Evolutionary conservation across 2,797 vertebrate species (phyloP).

Genomic region (Chelon auratus): DNA sequence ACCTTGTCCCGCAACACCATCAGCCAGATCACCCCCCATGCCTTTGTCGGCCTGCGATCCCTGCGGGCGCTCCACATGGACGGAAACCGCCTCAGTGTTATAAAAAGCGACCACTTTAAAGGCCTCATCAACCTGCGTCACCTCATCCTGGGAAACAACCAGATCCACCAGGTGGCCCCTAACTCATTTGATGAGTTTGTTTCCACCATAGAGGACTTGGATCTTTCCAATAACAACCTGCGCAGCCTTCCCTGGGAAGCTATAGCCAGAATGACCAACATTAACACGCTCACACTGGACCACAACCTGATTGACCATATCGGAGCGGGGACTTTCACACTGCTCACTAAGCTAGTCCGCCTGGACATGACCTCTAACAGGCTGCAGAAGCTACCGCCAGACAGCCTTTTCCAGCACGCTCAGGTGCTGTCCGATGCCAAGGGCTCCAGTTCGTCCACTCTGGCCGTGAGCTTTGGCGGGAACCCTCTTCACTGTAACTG

Average conservation of each 20-base stretch:
- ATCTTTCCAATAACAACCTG: constrained; percentile 96
- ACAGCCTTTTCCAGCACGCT: constrained; percentile 91
- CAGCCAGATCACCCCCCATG: constrained; percentile 90
- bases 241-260: constrained; percentile 93
- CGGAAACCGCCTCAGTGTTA: constrained; percentile 91
- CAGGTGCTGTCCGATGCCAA: constrained; percentile 85
- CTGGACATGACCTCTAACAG: constrained; percentile 96
- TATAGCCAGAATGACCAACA: constrained; percentile 92
- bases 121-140: constrained; percentile 92
- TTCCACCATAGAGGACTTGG: constrained; percentile 93
- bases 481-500: constrained; percentile 97
- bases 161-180: constrained; percentile 89
- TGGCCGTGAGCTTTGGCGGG: constrained; percentile 93
- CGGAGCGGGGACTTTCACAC: constrained; percentile 90
- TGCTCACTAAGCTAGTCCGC: constrained; percentile 92
- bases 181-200: constrained; percentile 92
- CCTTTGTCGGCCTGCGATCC: constrained; percentile 90
- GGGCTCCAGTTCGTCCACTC: constrained; percentile 81
- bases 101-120: constrained; percentile 90
- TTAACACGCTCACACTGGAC: constrained; percentile 94
- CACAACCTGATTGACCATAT: constrained; percentile 96
- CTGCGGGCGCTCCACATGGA: constrained; percentile 94
- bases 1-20: constrained; percentile 96
- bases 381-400: constrained; percentile 92
- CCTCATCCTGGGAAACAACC: constrained; percentile 96